These are phyloP conservation scores for Sigmodon hispidus DNA, from an alignment of 2,113 vertebrate species.

Conservation along the genomic window DNA sequence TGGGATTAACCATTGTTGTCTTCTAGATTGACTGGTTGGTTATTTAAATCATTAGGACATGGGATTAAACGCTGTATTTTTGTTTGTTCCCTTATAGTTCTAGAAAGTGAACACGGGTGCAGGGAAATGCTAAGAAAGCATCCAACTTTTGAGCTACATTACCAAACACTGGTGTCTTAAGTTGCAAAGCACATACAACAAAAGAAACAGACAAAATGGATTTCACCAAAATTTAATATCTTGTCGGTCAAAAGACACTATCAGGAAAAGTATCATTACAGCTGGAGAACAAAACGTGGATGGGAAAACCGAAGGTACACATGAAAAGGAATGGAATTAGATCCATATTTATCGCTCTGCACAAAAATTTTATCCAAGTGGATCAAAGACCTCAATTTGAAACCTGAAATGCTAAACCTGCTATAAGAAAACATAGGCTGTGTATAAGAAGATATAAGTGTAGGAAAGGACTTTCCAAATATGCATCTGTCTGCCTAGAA, in stretches of 20 bases:
- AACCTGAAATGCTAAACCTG: background rate
- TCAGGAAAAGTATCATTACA: conserved; percentile 29
- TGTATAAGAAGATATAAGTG: background rate
- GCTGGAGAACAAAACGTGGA: background rate
- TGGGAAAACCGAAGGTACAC: background rate
- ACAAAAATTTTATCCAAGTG: background rate
- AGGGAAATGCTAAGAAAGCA: background rate
- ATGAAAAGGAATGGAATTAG: background rate
- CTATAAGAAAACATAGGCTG: background rate
- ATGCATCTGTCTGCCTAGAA: background rate
- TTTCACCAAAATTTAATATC: background rate
- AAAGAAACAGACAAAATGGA: background rate
- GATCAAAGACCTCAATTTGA: background rate
- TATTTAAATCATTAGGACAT: background rate
- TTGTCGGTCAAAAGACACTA: background rate
- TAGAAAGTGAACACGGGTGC: background rate
- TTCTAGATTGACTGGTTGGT: background rate
- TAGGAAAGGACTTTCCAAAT: background rate
- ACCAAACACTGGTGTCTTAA: background rate
- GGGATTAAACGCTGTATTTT: background rate
- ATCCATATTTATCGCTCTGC: background rate
- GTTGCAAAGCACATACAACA: background rate
- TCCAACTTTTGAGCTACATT: background rate
- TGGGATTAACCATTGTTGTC: background rate
- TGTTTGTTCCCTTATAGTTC: background rate